Evolutionary conservation across 2,888 invertebrate species (phyloP).

Genomic region (Octodonta nipae): DNA sequence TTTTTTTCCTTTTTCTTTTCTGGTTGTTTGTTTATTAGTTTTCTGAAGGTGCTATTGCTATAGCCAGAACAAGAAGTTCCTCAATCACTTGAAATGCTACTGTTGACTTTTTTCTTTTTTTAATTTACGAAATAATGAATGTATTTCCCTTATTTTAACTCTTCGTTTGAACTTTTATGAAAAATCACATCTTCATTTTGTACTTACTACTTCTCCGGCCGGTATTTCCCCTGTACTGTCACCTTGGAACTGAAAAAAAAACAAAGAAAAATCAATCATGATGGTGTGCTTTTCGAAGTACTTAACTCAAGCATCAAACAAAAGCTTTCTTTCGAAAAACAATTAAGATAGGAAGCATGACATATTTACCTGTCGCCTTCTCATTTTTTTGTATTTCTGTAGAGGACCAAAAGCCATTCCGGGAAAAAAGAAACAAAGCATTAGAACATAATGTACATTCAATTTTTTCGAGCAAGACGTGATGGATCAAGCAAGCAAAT

Average conservation of each 20-base stretch:
- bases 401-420: slow-evolving; percentile 13
- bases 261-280: slow-evolving; percentile 22
- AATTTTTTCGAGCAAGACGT: neutral
- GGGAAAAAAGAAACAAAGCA: slow-evolving; percentile 15
- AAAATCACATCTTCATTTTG: no score
- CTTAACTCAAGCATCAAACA: no score
- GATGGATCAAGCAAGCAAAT: neutral
- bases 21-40: no score
- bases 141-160: neutral
- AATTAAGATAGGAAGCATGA: slow-evolving; percentile 13
- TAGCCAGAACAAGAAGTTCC: no score
- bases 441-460: no score
- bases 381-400: slow-evolving; percentile 74
- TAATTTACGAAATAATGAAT: neutral
- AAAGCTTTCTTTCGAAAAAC: no score
- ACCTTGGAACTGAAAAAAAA: slow-evolving; percentile 50
- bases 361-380: slow-evolving; percentile 63
- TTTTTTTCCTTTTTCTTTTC: no score
- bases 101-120: no score
- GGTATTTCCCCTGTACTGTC: slow-evolving; percentile 67
- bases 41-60: no score
- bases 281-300: no score
- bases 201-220: slow-evolving; percentile 59
- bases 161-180: neutral
- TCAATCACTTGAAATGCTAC: no score